Base-by-base conservation (phyloP, 2,797 vertebrate species). In the Arrhamphus sclerolepis region DNA sequence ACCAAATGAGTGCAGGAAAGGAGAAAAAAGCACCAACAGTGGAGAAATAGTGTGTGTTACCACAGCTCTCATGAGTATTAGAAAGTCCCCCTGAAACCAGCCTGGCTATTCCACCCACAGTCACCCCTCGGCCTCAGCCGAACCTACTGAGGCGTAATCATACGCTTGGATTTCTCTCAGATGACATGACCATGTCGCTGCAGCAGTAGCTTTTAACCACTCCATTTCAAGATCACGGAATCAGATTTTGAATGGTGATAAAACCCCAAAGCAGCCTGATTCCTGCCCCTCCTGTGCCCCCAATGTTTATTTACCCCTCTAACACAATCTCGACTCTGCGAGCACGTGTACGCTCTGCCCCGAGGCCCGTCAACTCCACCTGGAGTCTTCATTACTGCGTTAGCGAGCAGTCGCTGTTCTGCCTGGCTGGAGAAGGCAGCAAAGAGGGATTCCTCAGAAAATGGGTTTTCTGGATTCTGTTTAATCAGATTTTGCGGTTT, bases 331-430 rank as follows among this genome's bases (percentile, higher is more conserved):
- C 65, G 66, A 64, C 51, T 60, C 42, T 52, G 71, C 8, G 55
- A 47, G 58, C 38, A 59, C 60, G 49, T 70, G 54, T 68, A 21
- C 48, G 14, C 49, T 76, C 73, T 71, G 79, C 75, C 85, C 67
- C 55, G 70, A 81, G 81, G 76, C 72, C 77, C 8, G 58, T 80
- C 75, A 79, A 66, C 63, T 62, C 62, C 60, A 80, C 67, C 75
- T 74, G 19, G 68, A 78, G 81, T 78, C 76, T 89, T 90, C 79
- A 85, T 90, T 88, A 90, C 60, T 38, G 73, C 82, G 82, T 59
- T 73, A 85, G 77, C 83, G 86, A 89, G 78, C 70, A 54, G 65
- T 66, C 57, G 77, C 59, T 68, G 86, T 91, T 92, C 91, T 91
- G 90, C 89, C 92, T 91, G 89, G 87, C 49, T 47, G 70, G 74